Conservation (phyloP, 2,113 vertebrate species). For the Scomber scombrus region DNA sequence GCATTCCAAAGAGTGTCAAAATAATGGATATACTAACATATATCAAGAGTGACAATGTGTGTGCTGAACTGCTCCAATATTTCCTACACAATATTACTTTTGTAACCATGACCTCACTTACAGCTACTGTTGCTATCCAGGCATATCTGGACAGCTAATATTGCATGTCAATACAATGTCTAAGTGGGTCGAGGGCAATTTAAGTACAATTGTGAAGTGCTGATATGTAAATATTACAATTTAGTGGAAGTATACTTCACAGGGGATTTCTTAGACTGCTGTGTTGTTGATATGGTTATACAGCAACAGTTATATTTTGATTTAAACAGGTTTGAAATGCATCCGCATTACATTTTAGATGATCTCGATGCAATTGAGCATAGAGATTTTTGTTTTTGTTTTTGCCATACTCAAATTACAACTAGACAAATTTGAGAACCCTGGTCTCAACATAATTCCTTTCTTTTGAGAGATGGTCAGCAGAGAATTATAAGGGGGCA, state of each 20-base stretch:
- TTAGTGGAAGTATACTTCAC: neutral
- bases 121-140: conserved; percentile 24
- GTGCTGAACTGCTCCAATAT: conserved; percentile 33
- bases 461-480: no score
- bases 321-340: no score
- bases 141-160: conserved; percentile 2
- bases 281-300: no score
- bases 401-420: no score
- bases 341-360: no score
- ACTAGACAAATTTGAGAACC: no score
- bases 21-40: conserved; percentile 26
- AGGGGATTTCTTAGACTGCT: no score
- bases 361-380: no score
- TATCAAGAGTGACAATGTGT: conserved; percentile 34
- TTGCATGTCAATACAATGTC: conserved; percentile 26
- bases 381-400: no score
- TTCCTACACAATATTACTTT: conserved; percentile 16
- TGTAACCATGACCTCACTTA: conserved; percentile 32
- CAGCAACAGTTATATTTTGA: no score
- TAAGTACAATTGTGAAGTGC: neutral
- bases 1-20: conserved; percentile 20
- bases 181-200: neutral
- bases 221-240: neutral
- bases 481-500: no score
- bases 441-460: no score